phyloP scores from a whole-genome alignment of 2,888 invertebrate species.

The Drosophila mercatorum region DNA sequence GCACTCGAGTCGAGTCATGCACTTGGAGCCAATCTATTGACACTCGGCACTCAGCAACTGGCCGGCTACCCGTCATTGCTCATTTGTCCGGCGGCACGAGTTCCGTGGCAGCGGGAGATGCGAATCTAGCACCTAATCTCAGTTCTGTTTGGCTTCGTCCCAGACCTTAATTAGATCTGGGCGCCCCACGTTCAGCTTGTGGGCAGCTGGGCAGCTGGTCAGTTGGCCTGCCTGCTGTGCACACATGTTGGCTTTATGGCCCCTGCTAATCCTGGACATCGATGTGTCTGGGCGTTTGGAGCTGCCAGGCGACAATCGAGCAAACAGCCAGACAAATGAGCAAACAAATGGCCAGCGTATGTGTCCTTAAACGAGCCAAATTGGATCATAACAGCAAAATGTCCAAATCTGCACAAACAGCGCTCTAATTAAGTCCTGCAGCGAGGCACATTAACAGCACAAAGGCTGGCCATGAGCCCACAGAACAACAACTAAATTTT shows the following conservation, averaged over 20 bases:
- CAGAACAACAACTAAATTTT: background rate
- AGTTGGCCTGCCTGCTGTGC: constrained; percentile 63
- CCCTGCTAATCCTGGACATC: constrained; percentile 69
- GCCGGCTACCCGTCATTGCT: constrained; percentile 61
- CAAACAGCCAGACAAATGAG: constrained; percentile 75
- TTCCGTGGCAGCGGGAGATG: constrained; percentile 11
- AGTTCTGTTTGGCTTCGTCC: constrained; percentile 38
- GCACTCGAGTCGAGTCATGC: constrained; percentile 39
- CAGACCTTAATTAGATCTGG: constrained; percentile 61
- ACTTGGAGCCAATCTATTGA: constrained; percentile 46
- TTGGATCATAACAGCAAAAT: constrained; percentile 78
- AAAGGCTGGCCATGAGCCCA: constrained; percentile 30
- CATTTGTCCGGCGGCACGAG: constrained; percentile 66
- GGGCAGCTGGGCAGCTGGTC: constrained; percentile 22
- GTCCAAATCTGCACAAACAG: constrained; percentile 81
- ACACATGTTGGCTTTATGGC: constrained; percentile 69
- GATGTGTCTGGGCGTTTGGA: constrained; percentile 58
- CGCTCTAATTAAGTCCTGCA: constrained; percentile 80
- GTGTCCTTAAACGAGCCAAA: constrained; percentile 74
- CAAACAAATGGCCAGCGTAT: constrained; percentile 72
- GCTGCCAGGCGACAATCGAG: constrained; percentile 69
- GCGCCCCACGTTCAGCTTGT: too few relatives aligned
- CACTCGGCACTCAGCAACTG: constrained; percentile 48
- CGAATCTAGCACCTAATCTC: constrained; percentile 8
- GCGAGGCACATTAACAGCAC: constrained; percentile 61